Conservation (phyloP, 2,113 vertebrate genomes). For the Coreoperca whiteheadi region DNA sequence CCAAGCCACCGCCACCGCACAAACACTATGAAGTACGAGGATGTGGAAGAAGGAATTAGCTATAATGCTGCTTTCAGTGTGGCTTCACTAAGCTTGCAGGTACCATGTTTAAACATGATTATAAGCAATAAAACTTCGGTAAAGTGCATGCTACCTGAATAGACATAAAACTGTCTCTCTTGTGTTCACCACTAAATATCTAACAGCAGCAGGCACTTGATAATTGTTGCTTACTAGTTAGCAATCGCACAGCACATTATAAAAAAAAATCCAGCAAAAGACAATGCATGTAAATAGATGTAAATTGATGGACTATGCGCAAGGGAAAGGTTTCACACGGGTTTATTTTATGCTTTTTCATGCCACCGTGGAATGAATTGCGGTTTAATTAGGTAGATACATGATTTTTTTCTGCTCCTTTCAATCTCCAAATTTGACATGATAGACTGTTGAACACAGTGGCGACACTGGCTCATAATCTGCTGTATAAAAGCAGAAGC, state of each 20-base stretch:
- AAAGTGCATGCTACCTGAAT: conserved; percentile 56
- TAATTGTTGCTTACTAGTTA: conserved; percentile 23
- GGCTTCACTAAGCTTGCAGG: conserved; percentile 53
- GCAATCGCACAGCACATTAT: conserved; percentile 10
- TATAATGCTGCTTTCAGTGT: conserved; percentile 48
- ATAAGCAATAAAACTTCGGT: conserved; percentile 61
- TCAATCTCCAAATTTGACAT: conserved; percentile 45
- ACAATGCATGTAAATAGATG: conserved; percentile 52
- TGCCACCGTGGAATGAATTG: conserved; percentile 25
- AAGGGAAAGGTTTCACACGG: background rate
- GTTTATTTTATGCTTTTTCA: conserved; percentile 21
- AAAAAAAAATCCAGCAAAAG: conserved; percentile 20
- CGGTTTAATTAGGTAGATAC: conserved; percentile 17
- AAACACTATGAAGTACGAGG: conserved; percentile 19
- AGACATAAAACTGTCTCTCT: conserved; percentile 26
- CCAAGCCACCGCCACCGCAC: background rate
- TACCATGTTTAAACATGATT: conserved; percentile 60
- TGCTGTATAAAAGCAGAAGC: conserved; percentile 55
- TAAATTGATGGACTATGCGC: conserved; percentile 40
- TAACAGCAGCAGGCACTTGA: conserved; percentile 37
- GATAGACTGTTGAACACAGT: conserved; percentile 52
- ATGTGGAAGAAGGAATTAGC: conserved; percentile 52
- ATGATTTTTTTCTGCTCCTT: conserved; percentile 22
- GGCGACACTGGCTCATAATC: conserved; percentile 55
- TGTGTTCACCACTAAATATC: conserved; percentile 19